phyloP scores from a whole-genome alignment of 2,797 vertebrate species.

The Sebastes goodei region DNA sequence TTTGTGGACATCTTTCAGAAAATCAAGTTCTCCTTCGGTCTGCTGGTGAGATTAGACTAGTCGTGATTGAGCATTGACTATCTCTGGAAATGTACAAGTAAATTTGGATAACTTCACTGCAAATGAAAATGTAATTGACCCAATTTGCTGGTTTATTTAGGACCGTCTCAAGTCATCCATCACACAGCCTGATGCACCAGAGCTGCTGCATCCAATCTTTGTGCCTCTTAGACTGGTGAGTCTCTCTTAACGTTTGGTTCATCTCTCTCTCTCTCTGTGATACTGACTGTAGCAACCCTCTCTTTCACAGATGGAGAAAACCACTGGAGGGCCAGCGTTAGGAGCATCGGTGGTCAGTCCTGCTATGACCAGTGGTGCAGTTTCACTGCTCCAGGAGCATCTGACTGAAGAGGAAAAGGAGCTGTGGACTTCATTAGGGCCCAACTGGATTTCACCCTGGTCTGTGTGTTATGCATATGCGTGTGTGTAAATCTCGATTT shows the following conservation, averaged over 20 bases:
- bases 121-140: background rate
- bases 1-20: slow-evolving; percentile 88
- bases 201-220: slow-evolving; percentile 87
- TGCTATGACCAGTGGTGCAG: slow-evolving; percentile 85
- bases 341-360: slow-evolving; percentile 79
- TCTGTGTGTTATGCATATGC: slow-evolving; percentile 32
- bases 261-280: background rate
- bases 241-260: background rate
- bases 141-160: slow-evolving; percentile 60
- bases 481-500: background rate
- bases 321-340: slow-evolving; percentile 81
- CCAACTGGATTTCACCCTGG: slow-evolving; percentile 82
- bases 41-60: slow-evolving; percentile 82
- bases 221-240: slow-evolving; percentile 86
- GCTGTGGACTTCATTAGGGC: slow-evolving; percentile 86
- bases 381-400: slow-evolving; percentile 80
- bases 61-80: background rate
- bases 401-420: slow-evolving; percentile 77
- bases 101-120: background rate
- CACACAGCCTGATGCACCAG: slow-evolving; percentile 80
- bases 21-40: slow-evolving; percentile 88
- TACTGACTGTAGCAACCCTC: background rate
- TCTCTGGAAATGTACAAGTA: background rate
- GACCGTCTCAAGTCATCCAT: slow-evolving; percentile 85
- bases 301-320: slow-evolving; percentile 83